Base-by-base conservation (phyloP, 2,888 invertebrate genomes). In the Odiellus spinosus region DNA sequence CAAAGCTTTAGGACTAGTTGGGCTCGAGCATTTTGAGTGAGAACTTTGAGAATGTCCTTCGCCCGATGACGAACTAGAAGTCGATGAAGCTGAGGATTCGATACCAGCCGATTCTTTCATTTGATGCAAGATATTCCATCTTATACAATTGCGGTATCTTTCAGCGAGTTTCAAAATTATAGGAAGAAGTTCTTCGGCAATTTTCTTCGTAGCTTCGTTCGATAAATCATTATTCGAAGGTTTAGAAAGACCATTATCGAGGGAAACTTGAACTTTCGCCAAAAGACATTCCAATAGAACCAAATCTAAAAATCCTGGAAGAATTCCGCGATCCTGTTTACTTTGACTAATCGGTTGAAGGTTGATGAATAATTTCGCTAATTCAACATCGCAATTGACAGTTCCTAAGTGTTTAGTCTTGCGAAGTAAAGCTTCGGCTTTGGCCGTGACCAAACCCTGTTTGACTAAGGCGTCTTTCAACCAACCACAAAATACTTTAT, bases 381-480 rank as follows among this genome's bases (percentile, higher is more conserved):
- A 66, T 35, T 71, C 69, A 3, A 76, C 69, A 54, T 65, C 65
- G 57, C 58, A 77, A 54, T 73, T 72, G 14, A 76, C 63, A 52
- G 71, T 73, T 59, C 74, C 80, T 8, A 82, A 79, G 0, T 76
- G 74, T 45, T 78, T 76, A 40, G 78, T 77, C 1, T 76, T 76
- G 55, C 80, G 76, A 19, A 83, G 61, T 38, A 82, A 66, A 58
- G 77, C 76, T 59, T 82, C 82, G 1, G 79, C 77, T 53, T 71
- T 75, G 56, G 84, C 83, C 0, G 84, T 83, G 58, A 83, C 85
- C 77, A 86, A 79, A 51, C 86, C 86, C 70, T 88, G 87, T 60
- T 85, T 86, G 5, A 86, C 83, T 2, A 91, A 73, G 46, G 83
- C 85, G 62, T 91, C 90, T 71, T 88, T 88, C 59, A 88, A 75